Base-by-base conservation (phyloP, 1,140 invertebrate species). In the Bombus picipes region DNA sequence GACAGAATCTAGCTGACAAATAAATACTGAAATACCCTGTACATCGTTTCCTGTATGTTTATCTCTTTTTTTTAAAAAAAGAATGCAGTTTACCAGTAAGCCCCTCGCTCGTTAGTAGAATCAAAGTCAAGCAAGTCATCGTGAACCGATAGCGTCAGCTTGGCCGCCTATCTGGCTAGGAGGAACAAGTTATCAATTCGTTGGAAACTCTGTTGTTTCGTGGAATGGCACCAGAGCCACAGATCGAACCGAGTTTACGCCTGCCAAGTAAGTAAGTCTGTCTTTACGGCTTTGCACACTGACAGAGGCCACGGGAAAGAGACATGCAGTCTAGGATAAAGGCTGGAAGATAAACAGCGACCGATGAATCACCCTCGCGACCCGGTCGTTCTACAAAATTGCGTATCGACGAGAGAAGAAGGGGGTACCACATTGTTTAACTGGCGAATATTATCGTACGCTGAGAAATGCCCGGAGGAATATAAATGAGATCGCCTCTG, bases 261-360 rank as follows among this genome's bases (percentile, higher is more conserved):
- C 12, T 62, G 28, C 59, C 28, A 62, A 62, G 12, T 62, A 62
- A 62, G 59, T 62, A n/a, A 28, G 28, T 41, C 47, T 59, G 68
- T 72, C 70, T 73, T n/a, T 18, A 18, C 39, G 34, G 15, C 70
- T 18, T 32, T n/a, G 32, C 37, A 39, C 47, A n/a, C n/a, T 41
- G 80, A 25, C 71, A 39, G 39, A 34, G 53, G 70, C 34, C 43
- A 71, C 47, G 32, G 22, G 0, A 47, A 47, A 82, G 81, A 82
- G 81, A 82, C 81, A 75, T 22, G 71, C 81, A 66, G 81, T 82
- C 81, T 82, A 65, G 57, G 71, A 53, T 75, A 82, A 82, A 82
- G 57, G 57, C 71, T 75, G 32, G 2, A 22, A 15, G 81, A 82
- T 82, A 82, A 82, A 75, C 57, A 82, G 39, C 41, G 70, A 6